Evolutionary conservation across 2,113 vertebrate genomes (phyloP).

Genomic region (Petrocephalus zakoni): DNA sequence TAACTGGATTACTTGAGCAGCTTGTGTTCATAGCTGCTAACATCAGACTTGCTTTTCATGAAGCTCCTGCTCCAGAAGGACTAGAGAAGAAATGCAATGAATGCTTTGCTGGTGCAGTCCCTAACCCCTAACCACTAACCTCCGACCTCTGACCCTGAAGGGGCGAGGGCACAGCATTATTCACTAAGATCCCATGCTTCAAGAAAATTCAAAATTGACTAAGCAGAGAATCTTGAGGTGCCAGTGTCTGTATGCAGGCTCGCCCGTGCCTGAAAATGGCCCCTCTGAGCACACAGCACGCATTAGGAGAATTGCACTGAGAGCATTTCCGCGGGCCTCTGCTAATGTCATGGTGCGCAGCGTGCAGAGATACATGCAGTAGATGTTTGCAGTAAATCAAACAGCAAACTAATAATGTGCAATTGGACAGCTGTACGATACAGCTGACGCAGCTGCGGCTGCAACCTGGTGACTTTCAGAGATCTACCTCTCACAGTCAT

Average conservation of each 20-base stretch:
- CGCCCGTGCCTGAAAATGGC: neutral
- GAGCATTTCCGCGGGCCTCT: neutral
- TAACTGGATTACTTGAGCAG: neutral
- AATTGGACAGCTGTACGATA: neutral
- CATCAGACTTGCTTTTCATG: neutral
- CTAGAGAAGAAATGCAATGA: neutral
- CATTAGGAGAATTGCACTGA: neutral
- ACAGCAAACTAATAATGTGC: neutral
- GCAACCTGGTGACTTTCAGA: neutral
- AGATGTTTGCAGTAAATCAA: neutral
- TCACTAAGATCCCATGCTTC: neutral
- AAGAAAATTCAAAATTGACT: neutral
- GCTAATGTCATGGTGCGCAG: neutral
- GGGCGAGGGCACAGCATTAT: neutral
- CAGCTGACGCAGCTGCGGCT: neutral
- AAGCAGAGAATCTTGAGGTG: neutral
- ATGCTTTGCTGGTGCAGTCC: neutral
- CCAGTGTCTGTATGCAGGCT: neutral
- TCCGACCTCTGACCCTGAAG: neutral
- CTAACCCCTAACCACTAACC: neutral
- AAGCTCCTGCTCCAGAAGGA: neutral
- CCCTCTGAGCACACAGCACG: neutral
- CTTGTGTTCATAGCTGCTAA: neutral
- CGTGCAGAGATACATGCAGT: neutral
- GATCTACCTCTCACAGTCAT: neutral